Base-by-base conservation (phyloP, 2,797 vertebrate species). In the Aldrovandia affinis region DNA sequence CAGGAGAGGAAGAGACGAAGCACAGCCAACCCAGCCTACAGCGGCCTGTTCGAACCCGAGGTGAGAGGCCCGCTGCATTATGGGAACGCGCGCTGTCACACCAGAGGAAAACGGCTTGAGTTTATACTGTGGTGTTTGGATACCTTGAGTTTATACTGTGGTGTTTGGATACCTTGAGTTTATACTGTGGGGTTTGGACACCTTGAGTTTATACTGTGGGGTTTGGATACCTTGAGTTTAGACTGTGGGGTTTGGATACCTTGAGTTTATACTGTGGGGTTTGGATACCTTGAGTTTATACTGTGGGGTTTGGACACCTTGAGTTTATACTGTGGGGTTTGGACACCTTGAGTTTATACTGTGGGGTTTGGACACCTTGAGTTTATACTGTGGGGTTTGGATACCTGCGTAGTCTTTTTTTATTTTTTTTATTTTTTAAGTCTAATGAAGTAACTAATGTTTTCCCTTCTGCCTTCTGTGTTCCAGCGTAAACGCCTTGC, bases 1-100 rank as follows among this genome's bases (percentile, higher is more conserved):
- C 98, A 99, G 87, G 98, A 99, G 94, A 96, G 98, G 88, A 99
- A 99, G 93, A 95, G 98, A 85, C 93, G 98, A 83, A 99, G 97
- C 94, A 99, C 98, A 0, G 98, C 98, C 22, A 99, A 99, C 90
- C 98, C 98, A 0, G 96, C 97, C 78, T 99, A 99, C 93, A 99
- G 98, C 84, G 96, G 97, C 90, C 94, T 98, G 91, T 95, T 98
- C 63, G 98, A 99, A 88, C 96, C 98, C 0, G 98, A 99, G 97
- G 98, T 99, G 78, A 88, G 89, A 70, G 4, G 55, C 0, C 1
- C 44, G 1, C 28, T 30, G 83, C 47, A 80, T 84, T 36, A 25
- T 75, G 83, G 47, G 79, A 55, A 28, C 50, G 20, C 28, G 30
- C 18, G 65, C 30, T 30, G 18, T 28, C 33, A 7, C 3, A 30